A percentile compares a stretch with the other conserved stretches of the same genome.
phyloP scores from a whole-genome alignment of 2,797 vertebrate genomes.

The Pantherophis alleghaniensis region DNA sequence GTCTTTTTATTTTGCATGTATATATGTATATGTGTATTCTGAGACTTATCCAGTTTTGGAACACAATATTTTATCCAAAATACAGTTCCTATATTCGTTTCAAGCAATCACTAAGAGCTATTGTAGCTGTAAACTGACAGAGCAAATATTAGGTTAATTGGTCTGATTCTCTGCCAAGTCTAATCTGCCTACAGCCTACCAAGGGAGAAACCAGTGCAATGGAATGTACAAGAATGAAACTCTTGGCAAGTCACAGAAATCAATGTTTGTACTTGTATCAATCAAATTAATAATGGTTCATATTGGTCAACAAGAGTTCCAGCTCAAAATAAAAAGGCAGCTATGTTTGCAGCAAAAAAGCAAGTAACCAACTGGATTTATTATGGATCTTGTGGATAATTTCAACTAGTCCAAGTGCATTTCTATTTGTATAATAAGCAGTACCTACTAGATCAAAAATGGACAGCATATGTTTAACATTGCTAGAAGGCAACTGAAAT shows the following conservation, averaged over 20 bases:
- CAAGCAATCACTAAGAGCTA: background rate
- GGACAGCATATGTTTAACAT: background rate
- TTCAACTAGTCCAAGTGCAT: background rate
- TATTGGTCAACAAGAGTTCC: background rate
- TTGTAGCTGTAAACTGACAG: constrained; percentile 25
- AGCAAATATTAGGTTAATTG: constrained; percentile 20
- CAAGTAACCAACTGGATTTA: background rate
- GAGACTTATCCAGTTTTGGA: background rate
- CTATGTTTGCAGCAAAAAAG: background rate
- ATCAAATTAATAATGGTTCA: background rate
- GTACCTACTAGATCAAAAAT: background rate
- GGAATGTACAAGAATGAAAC: constrained; percentile 32
- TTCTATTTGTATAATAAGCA: background rate
- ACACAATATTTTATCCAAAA: background rate
- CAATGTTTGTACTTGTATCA: background rate
- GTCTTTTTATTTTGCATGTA: background rate
- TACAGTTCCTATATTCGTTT: constrained; percentile 6
- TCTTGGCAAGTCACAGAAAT: constrained; percentile 20
- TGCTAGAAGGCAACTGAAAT: background rate
- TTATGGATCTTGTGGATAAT: background rate
- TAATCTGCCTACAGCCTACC: constrained; percentile 30
- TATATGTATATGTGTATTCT: background rate
- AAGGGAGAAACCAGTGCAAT: constrained; percentile 30
- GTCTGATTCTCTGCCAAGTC: constrained; percentile 26
- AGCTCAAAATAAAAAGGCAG: background rate